Evolutionary conservation across 2,113 vertebrate species (phyloP).

Genomic region (Nicator chloris): DNA sequence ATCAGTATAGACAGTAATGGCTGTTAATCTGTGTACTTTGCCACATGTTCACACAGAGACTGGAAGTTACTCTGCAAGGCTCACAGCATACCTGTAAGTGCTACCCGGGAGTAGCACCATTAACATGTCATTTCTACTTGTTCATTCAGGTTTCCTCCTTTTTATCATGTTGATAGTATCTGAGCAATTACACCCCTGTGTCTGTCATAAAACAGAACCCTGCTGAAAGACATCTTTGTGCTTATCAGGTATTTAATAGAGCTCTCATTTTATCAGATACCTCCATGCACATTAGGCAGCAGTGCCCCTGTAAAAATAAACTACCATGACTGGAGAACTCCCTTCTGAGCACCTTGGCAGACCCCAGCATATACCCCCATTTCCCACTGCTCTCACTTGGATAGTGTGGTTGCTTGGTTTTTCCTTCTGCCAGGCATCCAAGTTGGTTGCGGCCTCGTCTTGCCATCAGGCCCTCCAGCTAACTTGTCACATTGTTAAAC

Average conservation of each 20-base stretch:
- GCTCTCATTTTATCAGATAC: background rate
- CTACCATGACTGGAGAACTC: background rate
- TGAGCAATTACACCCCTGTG: background rate
- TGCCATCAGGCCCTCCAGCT: background rate
- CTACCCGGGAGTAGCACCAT: background rate
- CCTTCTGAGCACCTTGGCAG: background rate
- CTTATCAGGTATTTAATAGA: background rate
- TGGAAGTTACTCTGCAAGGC: background rate
- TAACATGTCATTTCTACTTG: background rate
- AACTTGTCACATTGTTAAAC: background rate
- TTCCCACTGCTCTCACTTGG: background rate
- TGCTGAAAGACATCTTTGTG: background rate
- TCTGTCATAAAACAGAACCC: background rate
- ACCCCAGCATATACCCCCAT: background rate
- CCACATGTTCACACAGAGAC: background rate
- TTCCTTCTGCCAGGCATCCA: background rate
- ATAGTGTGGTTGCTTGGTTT: background rate
- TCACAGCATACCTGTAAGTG: background rate
- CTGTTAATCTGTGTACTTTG: background rate
- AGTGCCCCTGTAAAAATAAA: background rate
- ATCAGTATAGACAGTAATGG: background rate
- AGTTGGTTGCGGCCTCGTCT: background rate
- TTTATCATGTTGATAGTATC: background rate
- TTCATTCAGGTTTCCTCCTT: background rate
- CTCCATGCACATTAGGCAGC: background rate